A percentile compares a stretch with the other conserved stretches of the same genome.
Evolutionary conservation across 2,888 invertebrate genomes (phyloP).

Genomic region (Allophyes oxyacanthae): DNA sequence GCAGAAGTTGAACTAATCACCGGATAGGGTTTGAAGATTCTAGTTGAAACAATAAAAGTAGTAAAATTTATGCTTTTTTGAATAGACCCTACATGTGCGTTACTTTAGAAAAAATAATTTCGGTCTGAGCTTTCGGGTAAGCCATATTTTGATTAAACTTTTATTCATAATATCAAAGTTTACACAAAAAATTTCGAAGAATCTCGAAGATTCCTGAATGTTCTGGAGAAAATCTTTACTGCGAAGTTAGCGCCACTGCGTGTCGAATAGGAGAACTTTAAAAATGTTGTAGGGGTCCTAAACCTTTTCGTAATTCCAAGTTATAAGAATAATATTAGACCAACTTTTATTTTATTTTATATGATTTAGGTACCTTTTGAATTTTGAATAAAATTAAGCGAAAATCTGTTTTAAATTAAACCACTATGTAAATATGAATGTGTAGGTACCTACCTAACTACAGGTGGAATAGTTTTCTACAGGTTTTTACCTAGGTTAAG

Average conservation of each 20-base stretch:
- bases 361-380: too few relatives aligned
- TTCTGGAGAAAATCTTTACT: slow-evolving; percentile 44
- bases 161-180: slow-evolving; percentile 49
- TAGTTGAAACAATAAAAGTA: slow-evolving; percentile 57
- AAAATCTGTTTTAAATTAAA: too few relatives aligned
- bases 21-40: slow-evolving; percentile 80
- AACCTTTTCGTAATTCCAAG: slow-evolving; percentile 66
- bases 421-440: too few relatives aligned
- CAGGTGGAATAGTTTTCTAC: too few relatives aligned
- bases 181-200: slow-evolving; percentile 61
- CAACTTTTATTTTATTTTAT: too few relatives aligned
- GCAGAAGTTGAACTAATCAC: slow-evolving; percentile 60
- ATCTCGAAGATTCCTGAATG: slow-evolving; percentile 76
- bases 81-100: slow-evolving; percentile 35
- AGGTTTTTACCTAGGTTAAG: too few relatives aligned
- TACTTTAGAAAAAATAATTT: not conserved
- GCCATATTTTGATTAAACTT: slow-evolving; percentile 16
- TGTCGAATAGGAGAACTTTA: slow-evolving; percentile 60
- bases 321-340: too few relatives aligned
- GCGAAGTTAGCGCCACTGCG: slow-evolving; percentile 57
- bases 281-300: slow-evolving; percentile 29
- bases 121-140: not conserved
- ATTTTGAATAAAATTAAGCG: too few relatives aligned
- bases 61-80: slow-evolving; percentile 39
- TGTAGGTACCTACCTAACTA: too few relatives aligned